Base-by-base conservation (phyloP, 2,888 invertebrate species). In the Drosophila anceps region DNA sequence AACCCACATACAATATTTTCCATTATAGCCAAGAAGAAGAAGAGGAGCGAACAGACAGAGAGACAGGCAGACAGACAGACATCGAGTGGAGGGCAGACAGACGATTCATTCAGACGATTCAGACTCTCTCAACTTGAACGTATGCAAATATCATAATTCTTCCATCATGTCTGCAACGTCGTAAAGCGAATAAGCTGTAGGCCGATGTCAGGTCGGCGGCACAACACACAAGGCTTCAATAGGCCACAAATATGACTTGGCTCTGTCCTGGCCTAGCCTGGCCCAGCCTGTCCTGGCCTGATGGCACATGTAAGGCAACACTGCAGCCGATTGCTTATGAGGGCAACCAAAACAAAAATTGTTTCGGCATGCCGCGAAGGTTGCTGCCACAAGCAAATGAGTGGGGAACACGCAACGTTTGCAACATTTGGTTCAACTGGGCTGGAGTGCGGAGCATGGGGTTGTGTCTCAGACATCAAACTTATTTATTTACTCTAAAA, bases 401-500 rank as follows among this genome's bases (percentile, higher is more conserved):
- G 77, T 64, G 63, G 70, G 72, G 58, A 68, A 74, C 86, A 87
- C 88, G 86, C 86, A 84, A 87, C 73, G 74, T 60, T 64, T 54
- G 57, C 37, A 41, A 50, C 35, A 31, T 43, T 35, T 29, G 29
- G 9, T 3, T 48, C n/a, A 9, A 3, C 5, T 7, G 46, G 27
- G 27, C 12, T 4, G 13, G 35, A 2, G 13, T 24, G 8, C 1
- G 44, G 12, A n/a, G n/a, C n/a, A n/a, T 50, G 24, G 1, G 13
- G 54, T 24, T 54, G 31, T 27, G 63, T 53, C 54, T 46, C 69
- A 79, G 82, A 81, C 82, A 81, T 83, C 82, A 83, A 77, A 81
- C 82, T 85, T 86, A 86, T 86, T 88, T 87, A 84, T 84, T 88
- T 87, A 86, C 86, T 86, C 88, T 87, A 87, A 87, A 87, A 87